Conservation (phyloP, 1,140 invertebrate genomes). For the Mizuhopecten yessoensis region DNA sequence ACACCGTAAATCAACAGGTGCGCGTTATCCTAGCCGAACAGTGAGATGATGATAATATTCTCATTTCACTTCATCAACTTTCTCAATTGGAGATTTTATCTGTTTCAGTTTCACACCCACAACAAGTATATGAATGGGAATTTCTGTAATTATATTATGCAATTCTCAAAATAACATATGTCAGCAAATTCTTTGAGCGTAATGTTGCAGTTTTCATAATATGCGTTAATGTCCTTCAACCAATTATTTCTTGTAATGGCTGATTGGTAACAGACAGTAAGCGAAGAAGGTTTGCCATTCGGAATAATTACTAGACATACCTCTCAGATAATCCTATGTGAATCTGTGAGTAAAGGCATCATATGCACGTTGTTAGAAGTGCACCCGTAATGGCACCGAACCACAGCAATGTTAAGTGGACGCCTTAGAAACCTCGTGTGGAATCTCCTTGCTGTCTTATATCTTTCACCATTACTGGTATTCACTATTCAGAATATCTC, state of each 20-base stretch:
- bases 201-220: too few relatives aligned
- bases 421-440: background rate
- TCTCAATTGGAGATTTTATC: background rate
- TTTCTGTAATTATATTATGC: background rate
- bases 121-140: background rate
- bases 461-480: background rate
- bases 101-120: background rate
- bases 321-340: background rate
- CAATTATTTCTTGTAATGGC: too few relatives aligned
- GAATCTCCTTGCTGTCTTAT: background rate
- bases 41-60: background rate
- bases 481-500: background rate
- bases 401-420: background rate
- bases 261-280: too few relatives aligned
- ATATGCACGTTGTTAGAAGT: background rate
- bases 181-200: background rate
- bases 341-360: background rate
- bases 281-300: too few relatives aligned
- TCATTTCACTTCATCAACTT: background rate
- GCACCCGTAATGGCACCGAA: background rate
- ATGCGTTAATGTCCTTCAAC: too few relatives aligned
- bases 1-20: constrained; percentile 37
- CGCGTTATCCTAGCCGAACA: background rate
- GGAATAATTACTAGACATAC: too few relatives aligned
- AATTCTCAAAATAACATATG: background rate